A percentile compares a stretch with the other conserved stretches of the same genome.
These are phyloP conservation scores for Ceratina calcarata DNA, from an alignment of 1,140 invertebrate genomes.

Conservation along the genomic window DNA sequence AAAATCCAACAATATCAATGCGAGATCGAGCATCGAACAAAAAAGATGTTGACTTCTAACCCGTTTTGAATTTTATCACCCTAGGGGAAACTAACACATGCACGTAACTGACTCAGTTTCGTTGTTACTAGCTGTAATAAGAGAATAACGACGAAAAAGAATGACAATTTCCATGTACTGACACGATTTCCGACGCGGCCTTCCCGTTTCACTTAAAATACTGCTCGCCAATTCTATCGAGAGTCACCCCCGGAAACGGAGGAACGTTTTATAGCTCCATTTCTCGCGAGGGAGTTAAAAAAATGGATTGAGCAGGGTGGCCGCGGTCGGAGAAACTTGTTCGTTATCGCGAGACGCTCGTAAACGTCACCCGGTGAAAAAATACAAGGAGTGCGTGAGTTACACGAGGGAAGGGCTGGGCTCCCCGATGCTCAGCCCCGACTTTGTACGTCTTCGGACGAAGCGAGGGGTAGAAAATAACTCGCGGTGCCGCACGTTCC, in stretches of 20 bases:
- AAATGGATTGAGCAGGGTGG: constrained; percentile 4
- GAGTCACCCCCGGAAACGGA: too few relatives aligned
- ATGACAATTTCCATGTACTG: too few relatives aligned
- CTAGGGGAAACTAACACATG: too few relatives aligned
- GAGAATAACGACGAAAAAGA: too few relatives aligned
- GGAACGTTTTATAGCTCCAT: not conserved
- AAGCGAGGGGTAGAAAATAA: constrained; percentile 4
- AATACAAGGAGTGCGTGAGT: constrained; percentile 22
- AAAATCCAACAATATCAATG: too few relatives aligned
- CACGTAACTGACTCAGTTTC: too few relatives aligned
- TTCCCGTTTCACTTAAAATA: not conserved
- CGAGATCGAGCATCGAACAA: too few relatives aligned
- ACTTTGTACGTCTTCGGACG: constrained; percentile 43
- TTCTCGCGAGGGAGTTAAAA: not conserved
- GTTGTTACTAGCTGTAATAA: too few relatives aligned
- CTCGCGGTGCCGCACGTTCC: constrained; percentile 27
- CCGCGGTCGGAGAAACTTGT: constrained; percentile 16
- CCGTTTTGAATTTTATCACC: too few relatives aligned
- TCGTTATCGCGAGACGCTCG: constrained; percentile 40
- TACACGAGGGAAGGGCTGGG: not conserved
- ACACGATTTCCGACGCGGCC: too few relatives aligned
- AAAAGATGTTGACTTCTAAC: too few relatives aligned
- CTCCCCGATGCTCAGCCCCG: constrained; percentile 25
- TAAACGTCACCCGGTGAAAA: constrained; percentile 37
- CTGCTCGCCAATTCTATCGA: not conserved